Base-by-base conservation (phyloP, 2,888 invertebrate species). In the Lymantria monacha region DNA sequence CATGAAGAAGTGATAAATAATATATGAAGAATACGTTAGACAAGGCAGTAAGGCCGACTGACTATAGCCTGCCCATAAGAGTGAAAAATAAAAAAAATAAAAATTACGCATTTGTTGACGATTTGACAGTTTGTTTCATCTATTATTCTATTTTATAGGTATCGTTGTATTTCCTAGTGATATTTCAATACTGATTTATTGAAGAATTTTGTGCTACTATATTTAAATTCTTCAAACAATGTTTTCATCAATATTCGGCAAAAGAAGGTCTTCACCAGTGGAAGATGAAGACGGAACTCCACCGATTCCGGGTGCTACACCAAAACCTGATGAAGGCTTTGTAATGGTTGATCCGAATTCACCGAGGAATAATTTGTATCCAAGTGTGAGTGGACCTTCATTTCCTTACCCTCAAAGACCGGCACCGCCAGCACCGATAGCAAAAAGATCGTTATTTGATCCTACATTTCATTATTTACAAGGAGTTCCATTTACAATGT, bases 401-500 rank as follows among this genome's bases (percentile, higher is more conserved):
- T 42, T 63, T 0, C 72, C 76, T 0, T 76, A 73, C 45, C 81
- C 85, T 0, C 71, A 71, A 42, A 73, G 87, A 37, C 85, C 85
- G 7, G 87, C 87, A 0, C 89, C 88, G 0, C 70, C 78, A 1
- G 68, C 78, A 0, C 87, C 88, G 0, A n/a, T 33, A 15, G 30
- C 44, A 12, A 40, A 37, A 12, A 53, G 12, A 46, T 43, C 41
- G 7, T 41, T 51, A 43, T 60, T 74, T 42, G 90, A 89, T 38
- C 79, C 74, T 3, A 73, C 76, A 5, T 88, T 91, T 56, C 87
- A 90, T 70, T 92, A 93, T 57, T 72, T 93, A 8, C 91, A 87
- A 65, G 92, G 91, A 36, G 92, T 93, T 0, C 93, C 93, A 0
- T 93, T 93, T 61, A 76, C 86, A 13, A 66, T 93, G 57, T 87